Evolutionary conservation across 92 coral and sea anemone species (phyloP), one percentile per base, ranked within the genome.

Genomic region (Blastomussa wellsi): DNA sequence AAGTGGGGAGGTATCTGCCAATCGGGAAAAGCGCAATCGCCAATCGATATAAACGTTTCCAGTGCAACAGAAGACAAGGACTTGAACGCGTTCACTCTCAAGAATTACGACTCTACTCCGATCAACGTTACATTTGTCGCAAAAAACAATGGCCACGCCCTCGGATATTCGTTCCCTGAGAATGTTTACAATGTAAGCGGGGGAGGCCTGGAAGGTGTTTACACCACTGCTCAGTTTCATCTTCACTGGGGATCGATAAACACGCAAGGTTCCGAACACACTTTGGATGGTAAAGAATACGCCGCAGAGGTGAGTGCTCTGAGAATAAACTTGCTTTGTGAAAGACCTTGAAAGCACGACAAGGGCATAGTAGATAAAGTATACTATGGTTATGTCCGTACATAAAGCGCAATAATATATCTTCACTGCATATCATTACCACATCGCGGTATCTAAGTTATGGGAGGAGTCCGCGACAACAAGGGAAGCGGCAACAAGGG

Each of bases 271-370:
- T 93, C 95, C 17, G 95, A 93, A 66, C 95, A 93, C 82, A 76
- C 38, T 4, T 74, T 93, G 35, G 78, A 85, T 26, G 95, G 93
- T 36, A 74, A 86, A 22, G 22, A 77, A 62, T 90, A 48, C 72
- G 90, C 95, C 1, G 95, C 95, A 39, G 95, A 93, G 95, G 95
- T 93, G n/a, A 26, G 74, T 35, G 78, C n/a, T n/a, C n/a, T n/a
- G n/a, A n/a, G n/a, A n/a, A n/a, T n/a, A n/a, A n/a, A n/a, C n/a
- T n/a, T n/a, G n/a, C n/a, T n/a, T n/a, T n/a, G 17, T 26, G n/a
- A n/a, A n/a, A n/a, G n/a, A n/a, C n/a, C n/a, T n/a, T n/a, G n/a
- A n/a, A n/a, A n/a, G n/a, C n/a, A n/a, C n/a, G n/a, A n/a, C n/a
- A n/a, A n/a, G n/a, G n/a, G n/a, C n/a, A n/a, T n/a, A n/a, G n/a